Conservation (phyloP, 1,140 invertebrate species). For the Gonatopus flavifemur region DNA sequence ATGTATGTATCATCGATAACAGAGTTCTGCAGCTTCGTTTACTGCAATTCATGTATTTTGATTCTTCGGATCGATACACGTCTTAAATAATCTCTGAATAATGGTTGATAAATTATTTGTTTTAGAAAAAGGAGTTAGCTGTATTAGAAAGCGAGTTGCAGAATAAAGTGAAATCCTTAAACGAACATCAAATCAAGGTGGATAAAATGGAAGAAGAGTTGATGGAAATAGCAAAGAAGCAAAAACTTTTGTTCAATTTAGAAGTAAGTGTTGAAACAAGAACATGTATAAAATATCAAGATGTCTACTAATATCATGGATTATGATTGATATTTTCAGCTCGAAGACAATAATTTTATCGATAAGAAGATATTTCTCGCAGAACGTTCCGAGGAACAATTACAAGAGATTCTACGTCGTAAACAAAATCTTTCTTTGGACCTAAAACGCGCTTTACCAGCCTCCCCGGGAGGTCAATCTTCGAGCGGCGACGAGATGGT, state of each 20-base stretch:
- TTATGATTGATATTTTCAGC: conserved; percentile 24
- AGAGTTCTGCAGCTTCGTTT: conserved; percentile 7
- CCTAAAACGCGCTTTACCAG: conserved; percentile 46
- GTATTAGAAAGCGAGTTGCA: conserved; percentile 67
- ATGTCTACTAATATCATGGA: conserved; percentile 1
- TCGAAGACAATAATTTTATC: conserved; percentile 41
- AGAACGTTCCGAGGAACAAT: conserved; percentile 57
- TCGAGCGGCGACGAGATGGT: conserved; percentile 39
- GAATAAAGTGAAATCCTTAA: conserved; percentile 63
- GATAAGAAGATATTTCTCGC: conserved; percentile 55
- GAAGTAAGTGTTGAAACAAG: conserved; percentile 33
- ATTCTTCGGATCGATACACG: background rate
- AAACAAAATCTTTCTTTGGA: conserved; percentile 54
- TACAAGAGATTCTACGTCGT: conserved; percentile 51
- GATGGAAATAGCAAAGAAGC: conserved; percentile 56
- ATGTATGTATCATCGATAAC: conserved; percentile 56
- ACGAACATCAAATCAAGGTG: conserved; percentile 63
- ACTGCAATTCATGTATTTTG: background rate
- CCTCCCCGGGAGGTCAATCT: conserved; percentile 35
- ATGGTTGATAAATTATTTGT: conserved; percentile 1
- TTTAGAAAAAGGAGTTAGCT: conserved; percentile 63
- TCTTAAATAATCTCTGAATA: background rate
- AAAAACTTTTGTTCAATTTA: conserved; percentile 49
- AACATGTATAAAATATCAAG: conserved; percentile 2
- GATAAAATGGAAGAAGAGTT: conserved; percentile 67